These are phyloP conservation scores for Plutella xylostella DNA, from an alignment of 2,888 invertebrate genomes.

Conservation along the genomic window DNA sequence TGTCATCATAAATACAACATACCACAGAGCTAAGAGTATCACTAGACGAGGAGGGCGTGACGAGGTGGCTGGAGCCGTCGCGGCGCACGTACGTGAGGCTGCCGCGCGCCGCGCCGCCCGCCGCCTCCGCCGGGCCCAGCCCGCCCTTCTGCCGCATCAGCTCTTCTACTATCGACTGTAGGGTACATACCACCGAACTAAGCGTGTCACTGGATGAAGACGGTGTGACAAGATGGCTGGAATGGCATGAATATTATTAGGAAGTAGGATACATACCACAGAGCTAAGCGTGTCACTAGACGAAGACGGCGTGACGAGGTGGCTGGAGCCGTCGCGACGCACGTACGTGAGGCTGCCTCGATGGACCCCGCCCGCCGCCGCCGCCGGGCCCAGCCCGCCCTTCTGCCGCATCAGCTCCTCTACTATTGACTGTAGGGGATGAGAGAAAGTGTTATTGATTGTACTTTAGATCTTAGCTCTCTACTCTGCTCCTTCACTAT, in stretches of 20 bases:
- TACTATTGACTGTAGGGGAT: slow-evolving; percentile 84
- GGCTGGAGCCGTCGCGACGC: slow-evolving; percentile 79
- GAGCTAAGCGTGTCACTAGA: slow-evolving; percentile 65
- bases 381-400: slow-evolving; percentile 62
- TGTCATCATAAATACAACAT: slow-evolving; percentile 20
- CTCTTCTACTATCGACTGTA: slow-evolving; percentile 95
- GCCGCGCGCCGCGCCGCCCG: slow-evolving; percentile 56
- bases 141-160: slow-evolving; percentile 81
- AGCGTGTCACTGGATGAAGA: slow-evolving; percentile 65
- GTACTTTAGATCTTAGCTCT: too few species aligned
- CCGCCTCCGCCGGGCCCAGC: slow-evolving; percentile 36
- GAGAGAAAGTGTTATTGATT: not conserved
- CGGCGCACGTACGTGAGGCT: slow-evolving; percentile 79
- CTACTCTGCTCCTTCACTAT: not conserved
- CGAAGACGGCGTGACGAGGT: slow-evolving; percentile 69
- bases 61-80: slow-evolving; percentile 77
- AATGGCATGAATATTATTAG: too few species aligned
- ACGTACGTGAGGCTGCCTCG: slow-evolving; percentile 76
- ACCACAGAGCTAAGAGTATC: slow-evolving; percentile 62
- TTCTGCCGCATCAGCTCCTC: slow-evolving; percentile 89
- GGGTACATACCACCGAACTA: slow-evolving; percentile 47
- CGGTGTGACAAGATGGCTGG: slow-evolving; percentile 73
- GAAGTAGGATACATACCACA: slow-evolving; percentile 47
- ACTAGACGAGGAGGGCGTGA: slow-evolving; percentile 67
- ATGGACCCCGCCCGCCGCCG: slow-evolving; percentile 26